Evolutionary conservation across 2,888 invertebrate species (phyloP), one percentile per base, ranked within the genome.

Genomic region (Brenthis ino): DNA sequence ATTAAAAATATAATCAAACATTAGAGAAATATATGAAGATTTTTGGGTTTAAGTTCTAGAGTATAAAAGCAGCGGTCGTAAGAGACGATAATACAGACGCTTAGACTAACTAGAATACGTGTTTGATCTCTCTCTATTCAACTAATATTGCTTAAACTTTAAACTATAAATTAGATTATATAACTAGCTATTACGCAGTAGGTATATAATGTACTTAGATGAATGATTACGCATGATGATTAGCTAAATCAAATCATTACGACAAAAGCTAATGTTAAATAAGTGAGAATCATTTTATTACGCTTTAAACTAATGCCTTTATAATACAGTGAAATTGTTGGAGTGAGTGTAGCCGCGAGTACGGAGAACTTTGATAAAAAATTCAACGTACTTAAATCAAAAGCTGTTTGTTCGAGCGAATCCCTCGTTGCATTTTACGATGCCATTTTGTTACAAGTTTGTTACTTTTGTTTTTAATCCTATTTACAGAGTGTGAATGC

Each of bases 361-460:
- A 75, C 67, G 63, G 65, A 64, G 66, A 71, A 72, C 63, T 74
- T 75, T 80, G 79, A 81, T 85, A 81, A 82, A 82, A 83, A 78
- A 79, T 81, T 79, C 77, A 82, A 75, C 69, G 76, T 76, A 73
- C 79, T 82, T 82, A 79, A 83, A 84, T 82, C 79, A 81, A 81
- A 84, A 80, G 77, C 76, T 72, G 76, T 76, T 80, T 77, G 78
- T 76, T 74, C 67, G 73, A 64, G 71, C 75, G 72, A 76, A 74
- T 72, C 72, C 77, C 68, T 68, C 69, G 73, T 73, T 73, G 74
- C 76, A 76, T 80, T 80, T 81, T 77, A 80, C 76, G 77, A 76
- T 72, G 70, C 71, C 76, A 72, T 78, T 79, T 78, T 75, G 76
- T 75, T 77, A 75, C 77, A 76, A 75, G 77, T 77, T 75, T 75